Conservation (phyloP, 2,888 invertebrate genomes). For the Stenodera caucasica region DNA sequence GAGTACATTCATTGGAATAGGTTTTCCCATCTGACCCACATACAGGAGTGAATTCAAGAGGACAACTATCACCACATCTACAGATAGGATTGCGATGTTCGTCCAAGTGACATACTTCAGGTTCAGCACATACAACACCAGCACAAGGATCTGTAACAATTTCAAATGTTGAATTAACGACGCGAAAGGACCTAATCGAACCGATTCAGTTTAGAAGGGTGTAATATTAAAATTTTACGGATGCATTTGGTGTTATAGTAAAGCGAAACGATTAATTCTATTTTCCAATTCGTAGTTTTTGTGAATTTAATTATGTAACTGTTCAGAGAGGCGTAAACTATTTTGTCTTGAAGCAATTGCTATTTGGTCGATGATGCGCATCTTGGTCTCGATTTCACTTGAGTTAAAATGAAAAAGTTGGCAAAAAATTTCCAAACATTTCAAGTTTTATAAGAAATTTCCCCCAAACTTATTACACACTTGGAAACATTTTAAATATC, state of each 20-base stretch:
- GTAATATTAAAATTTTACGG: neutral
- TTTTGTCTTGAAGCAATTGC: conserved; percentile 35
- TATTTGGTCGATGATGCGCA: conserved; percentile 36
- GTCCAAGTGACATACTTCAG: conserved; percentile 83
- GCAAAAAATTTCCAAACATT: conserved; percentile 36
- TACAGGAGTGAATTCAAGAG: conserved; percentile 72
- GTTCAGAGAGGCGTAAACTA: conserved; percentile 32
- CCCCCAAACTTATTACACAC: conserved; percentile 30
- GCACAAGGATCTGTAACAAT: conserved; percentile 78
- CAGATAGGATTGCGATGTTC: conserved; percentile 76
- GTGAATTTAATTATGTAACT: conserved; percentile 39
- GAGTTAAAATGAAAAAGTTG: conserved; percentile 44
- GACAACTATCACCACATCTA: conserved; percentile 77
- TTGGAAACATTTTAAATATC: conserved; percentile 32
- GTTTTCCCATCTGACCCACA: conserved; percentile 81
- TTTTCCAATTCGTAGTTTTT: conserved; percentile 25
- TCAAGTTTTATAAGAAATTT: conserved; percentile 35
- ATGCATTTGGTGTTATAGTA: neutral
- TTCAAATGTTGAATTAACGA: conserved; percentile 24
- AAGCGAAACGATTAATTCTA: conserved; percentile 18
- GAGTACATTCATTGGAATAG: conserved; percentile 81
- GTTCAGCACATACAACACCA: conserved; percentile 73
- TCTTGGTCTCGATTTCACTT: conserved; percentile 26
- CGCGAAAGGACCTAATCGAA: conserved; percentile 21
- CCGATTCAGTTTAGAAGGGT: conserved; percentile 11